Percentiles rank a stretch among this genome's conserved stretches.
Evolutionary conservation across 2,888 invertebrate genomes (phyloP).

Genomic region (Elysia crispata): DNA sequence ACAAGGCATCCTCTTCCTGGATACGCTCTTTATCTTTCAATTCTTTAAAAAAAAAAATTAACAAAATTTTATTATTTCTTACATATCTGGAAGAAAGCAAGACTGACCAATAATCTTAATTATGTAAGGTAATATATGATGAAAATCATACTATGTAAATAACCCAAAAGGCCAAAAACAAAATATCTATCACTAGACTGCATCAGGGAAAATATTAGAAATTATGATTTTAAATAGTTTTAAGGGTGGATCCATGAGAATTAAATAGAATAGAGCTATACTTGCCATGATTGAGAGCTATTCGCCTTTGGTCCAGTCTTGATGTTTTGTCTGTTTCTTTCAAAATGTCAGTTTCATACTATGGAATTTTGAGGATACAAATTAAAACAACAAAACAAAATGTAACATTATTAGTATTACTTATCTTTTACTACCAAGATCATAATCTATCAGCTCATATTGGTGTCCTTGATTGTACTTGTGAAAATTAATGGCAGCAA

Average conservation of each 20-base stretch:
- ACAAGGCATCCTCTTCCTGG: constrained; percentile 58
- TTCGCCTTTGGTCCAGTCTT: constrained; percentile 35
- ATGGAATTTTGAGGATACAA: constrained; percentile 35
- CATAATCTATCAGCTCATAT: too few relatives aligned
- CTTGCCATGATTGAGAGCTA: constrained; percentile 38
- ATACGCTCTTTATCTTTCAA: constrained; percentile 55
- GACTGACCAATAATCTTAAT: too few relatives aligned
- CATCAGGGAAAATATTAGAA: neutral
- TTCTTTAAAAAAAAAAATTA: constrained; percentile 54
- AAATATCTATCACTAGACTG: too few relatives aligned
- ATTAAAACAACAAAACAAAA: neutral
- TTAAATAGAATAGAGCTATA: neutral
- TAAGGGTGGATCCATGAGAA: too few relatives aligned
- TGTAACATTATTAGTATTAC: neutral
- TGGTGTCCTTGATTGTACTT: too few relatives aligned
- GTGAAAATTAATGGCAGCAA: too few relatives aligned
- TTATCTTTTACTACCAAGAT: too few relatives aligned
- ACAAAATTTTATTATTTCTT: neutral
- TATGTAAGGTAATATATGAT: too few relatives aligned
- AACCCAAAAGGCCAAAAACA: too few relatives aligned
- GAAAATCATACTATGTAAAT: too few relatives aligned
- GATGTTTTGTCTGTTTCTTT: constrained; percentile 55
- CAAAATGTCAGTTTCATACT: constrained; percentile 63
- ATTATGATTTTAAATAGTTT: neutral
- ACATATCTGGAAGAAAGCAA: neutral